Evolutionary conservation across 2,888 invertebrate species (phyloP), one percentile per base, ranked within the genome.

Genomic region (Lamellibrachia columna): DNA sequence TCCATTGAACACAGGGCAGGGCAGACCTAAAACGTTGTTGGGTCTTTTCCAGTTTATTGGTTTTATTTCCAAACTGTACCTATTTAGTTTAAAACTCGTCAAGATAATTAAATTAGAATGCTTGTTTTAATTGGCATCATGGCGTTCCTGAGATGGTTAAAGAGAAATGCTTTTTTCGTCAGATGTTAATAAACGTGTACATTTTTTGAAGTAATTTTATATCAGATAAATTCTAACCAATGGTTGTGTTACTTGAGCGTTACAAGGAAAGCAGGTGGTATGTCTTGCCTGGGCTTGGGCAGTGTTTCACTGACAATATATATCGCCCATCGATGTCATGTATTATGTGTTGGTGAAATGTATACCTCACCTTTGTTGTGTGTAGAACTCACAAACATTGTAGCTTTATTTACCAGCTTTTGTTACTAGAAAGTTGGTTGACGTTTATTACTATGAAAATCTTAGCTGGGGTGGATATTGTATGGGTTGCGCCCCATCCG

Each of bases 391-490:
- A 75, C 75, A 15, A 75, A 75, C 75, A 75, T 15, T 75, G 11
- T 75, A 6, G n/a, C 75, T 22, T 75, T 75, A 55, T 75, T 75
- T 15, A 75, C 75, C 22, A 75, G 75, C 75, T 15, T 75, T 22
- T 22, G 75, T 55, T 55, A 55, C 55, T 9, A 1, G 9, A 55
- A 55, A 9, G 55, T 75, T 75, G 75, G 75, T 75, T 75, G 6
- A 22, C n/a, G 75, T 75, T 75, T 75, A 75, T 75, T 75, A 75
- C 75, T n/a, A 75, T 75, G 22, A 75, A 75, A 75, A 75, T 75
- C 22, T 11, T 15, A 22, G 22, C 22, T 22, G 2, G 22, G 75
- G 75, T 75, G 75, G 75, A 75, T 75, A 75, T 75, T 75, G n/a
- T 75, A 75, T 75, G 22, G 22, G 22, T 75, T 75, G 22, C 75